Evolutionary conservation across 2,797 vertebrate species (phyloP).

Genomic region (Delichon dasypus): DNA sequence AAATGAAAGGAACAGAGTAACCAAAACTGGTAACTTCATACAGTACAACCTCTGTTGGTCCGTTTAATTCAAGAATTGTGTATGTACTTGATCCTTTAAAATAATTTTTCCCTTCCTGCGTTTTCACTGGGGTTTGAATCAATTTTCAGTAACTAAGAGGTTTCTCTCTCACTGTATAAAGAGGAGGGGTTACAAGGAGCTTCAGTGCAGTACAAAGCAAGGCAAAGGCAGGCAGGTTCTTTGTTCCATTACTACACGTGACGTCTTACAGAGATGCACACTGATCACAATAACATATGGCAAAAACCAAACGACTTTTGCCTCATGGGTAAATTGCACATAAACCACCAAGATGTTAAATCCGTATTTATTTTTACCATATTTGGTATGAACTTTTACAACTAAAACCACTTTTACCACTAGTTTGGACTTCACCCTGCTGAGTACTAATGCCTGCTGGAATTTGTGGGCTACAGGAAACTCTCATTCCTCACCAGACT

Average conservation of each 20-base stretch:
- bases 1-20: not conserved
- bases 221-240: not conserved
- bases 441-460: not conserved
- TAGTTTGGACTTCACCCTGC: not conserved
- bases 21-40: not conserved
- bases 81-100: not conserved
- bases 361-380: not conserved
- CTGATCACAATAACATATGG: not conserved
- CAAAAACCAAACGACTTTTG: not conserved
- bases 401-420: not conserved
- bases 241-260: not conserved
- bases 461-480: not conserved
- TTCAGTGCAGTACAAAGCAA: not conserved
- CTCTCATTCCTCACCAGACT: fast-evolving
- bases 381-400: not conserved
- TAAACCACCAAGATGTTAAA: not conserved
- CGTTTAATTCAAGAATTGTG: not conserved
- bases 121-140: not conserved
- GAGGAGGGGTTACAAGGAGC: not conserved
- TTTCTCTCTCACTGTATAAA: not conserved
- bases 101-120: not conserved
- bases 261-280: not conserved
- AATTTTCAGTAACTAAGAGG: not conserved
- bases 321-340: not conserved
- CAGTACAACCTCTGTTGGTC: not conserved